Evolutionary conservation across 2,113 vertebrate species (phyloP).

Genomic region (Phylloscopus whistleri): DNA sequence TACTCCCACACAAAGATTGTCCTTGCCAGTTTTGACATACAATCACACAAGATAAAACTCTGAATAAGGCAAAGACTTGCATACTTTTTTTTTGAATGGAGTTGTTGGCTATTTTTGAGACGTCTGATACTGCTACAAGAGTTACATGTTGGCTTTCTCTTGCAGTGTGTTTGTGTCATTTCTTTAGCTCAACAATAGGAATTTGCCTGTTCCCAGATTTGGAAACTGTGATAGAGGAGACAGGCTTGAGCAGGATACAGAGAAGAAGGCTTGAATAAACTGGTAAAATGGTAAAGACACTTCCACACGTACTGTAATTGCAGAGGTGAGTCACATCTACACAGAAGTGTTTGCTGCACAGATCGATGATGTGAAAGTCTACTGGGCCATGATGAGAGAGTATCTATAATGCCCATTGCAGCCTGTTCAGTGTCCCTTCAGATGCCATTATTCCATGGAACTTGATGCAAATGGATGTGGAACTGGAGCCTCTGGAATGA

Average conservation of each 20-base stretch:
- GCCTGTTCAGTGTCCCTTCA: neutral
- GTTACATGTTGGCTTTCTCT: neutral
- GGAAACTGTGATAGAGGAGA: neutral
- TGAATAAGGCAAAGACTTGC: conserved; percentile 32
- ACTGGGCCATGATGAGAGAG: neutral
- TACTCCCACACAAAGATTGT: conserved; percentile 6
- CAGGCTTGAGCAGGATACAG: neutral
- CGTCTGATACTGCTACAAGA: neutral
- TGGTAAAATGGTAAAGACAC: neutral
- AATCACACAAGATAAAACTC: neutral
- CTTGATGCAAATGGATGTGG: neutral
- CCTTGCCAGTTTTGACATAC: conserved; percentile 28
- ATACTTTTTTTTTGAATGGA: neutral
- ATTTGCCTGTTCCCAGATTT: neutral
- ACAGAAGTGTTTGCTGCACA: neutral
- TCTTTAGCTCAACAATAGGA: neutral
- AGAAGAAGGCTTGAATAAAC: neutral
- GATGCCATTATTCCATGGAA: neutral
- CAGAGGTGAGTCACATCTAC: neutral
- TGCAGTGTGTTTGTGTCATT: neutral
- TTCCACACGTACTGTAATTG: neutral
- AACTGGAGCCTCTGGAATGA: neutral
- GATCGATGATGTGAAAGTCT: neutral
- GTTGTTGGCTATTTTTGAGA: neutral
- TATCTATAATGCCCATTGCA: neutral